Conservation (phyloP, 2,888 invertebrate species). For the Zonitis immaculata region DNA sequence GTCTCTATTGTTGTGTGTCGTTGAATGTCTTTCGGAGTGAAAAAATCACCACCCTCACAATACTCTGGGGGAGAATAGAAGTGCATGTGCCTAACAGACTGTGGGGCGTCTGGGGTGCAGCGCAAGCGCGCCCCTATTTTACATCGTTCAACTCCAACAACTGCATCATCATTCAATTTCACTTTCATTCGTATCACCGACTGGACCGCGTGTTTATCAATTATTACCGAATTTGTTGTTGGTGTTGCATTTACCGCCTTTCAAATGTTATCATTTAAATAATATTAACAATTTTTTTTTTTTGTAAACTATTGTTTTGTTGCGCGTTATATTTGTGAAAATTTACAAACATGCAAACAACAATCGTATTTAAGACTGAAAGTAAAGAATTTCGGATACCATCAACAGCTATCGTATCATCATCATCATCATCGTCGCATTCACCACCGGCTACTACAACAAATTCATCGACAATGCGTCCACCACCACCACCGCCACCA, state of each 20-base stretch:
- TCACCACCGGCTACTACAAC: slow-evolving; percentile 10
- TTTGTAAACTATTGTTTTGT: background rate
- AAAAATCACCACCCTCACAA: slow-evolving; percentile 47
- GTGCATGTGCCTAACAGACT: slow-evolving; percentile 57
- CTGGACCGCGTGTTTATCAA: slow-evolving; percentile 3
- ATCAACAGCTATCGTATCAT: slow-evolving; percentile 42
- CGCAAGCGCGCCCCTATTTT: slow-evolving; percentile 51
- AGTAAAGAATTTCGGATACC: slow-evolving; percentile 43
- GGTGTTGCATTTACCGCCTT: background rate
- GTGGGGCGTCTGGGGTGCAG: slow-evolving; percentile 51
- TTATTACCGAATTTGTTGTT: no score
- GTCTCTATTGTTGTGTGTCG: background rate
- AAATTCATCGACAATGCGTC: slow-evolving; percentile 58
- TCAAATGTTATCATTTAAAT: background rate
- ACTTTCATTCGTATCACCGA: slow-evolving; percentile 47
- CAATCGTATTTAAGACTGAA: slow-evolving; percentile 47
- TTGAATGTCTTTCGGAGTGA: slow-evolving; percentile 24
- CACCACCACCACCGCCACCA: slow-evolving; percentile 45
- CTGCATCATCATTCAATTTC: slow-evolving; percentile 45
- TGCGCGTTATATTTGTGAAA: slow-evolving; percentile 50
- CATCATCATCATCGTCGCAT: slow-evolving; percentile 46
- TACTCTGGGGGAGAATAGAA: slow-evolving; percentile 45
- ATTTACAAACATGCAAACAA: slow-evolving; percentile 56
- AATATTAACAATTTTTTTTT: background rate
- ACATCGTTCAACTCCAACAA: slow-evolving; percentile 34